These are phyloP conservation scores for Cydia pomonella DNA, from an alignment of 1,140 invertebrate species.

Conservation along the genomic window DNA sequence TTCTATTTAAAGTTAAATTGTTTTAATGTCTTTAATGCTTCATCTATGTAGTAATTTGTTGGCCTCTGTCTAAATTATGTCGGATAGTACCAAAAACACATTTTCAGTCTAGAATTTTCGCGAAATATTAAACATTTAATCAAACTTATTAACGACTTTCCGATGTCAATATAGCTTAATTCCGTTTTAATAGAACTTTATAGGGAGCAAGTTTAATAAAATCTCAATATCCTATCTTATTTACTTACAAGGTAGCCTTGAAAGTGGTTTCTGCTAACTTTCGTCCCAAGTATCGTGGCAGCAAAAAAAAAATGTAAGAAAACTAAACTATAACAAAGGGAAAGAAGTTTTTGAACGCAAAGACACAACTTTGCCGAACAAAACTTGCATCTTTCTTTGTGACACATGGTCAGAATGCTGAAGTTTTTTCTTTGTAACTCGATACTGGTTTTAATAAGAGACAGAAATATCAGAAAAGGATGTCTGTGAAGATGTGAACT, in stretches of 20 bases:
- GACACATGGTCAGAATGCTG: constrained; percentile 30
- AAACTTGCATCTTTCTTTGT: constrained; percentile 26
- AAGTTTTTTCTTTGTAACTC: constrained; percentile 23
- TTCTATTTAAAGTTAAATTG: no score
- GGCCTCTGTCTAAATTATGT: no score
- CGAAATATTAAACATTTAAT: not conserved
- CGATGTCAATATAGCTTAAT: not conserved
- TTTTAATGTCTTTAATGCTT: no score
- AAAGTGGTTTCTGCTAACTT: constrained; percentile 16
- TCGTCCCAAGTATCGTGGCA: not conserved
- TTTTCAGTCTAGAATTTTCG: not conserved
- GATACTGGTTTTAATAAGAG: constrained; percentile 23
- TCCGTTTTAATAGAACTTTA: not conserved
- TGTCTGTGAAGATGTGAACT: not conserved
- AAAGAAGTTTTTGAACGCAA: constrained; percentile 27
- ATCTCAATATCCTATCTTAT: constrained; percentile 25
- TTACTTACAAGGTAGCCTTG: constrained; percentile 4
- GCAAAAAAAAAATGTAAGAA: constrained; percentile 29
- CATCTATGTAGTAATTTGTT: no score
- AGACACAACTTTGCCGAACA: constrained; percentile 30
- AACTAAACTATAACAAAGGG: constrained; percentile 27
- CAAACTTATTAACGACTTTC: not conserved
- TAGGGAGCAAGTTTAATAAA: constrained; percentile 14
- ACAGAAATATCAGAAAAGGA: not conserved
- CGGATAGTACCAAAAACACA: not conserved